Evolutionary conservation across 2,797 vertebrate genomes (phyloP).

Genomic region (Sebastes iracundus): DNA sequence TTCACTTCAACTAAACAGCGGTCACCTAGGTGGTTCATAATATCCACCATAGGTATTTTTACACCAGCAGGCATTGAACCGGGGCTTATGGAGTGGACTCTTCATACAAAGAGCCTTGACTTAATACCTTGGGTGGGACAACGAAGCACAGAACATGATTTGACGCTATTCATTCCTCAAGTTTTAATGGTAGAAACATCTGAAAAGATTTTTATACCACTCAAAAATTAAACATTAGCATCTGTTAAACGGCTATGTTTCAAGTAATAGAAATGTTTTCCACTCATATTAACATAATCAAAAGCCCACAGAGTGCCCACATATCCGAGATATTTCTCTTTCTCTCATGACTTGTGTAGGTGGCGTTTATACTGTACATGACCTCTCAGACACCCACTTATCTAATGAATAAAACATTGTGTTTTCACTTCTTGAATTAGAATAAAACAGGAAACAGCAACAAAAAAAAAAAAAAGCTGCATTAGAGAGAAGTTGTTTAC

Average conservation of each 20-base stretch:
- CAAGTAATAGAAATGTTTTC: constrained; percentile 1
- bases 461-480: neutral
- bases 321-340: constrained; percentile 10
- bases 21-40: constrained; percentile 62
- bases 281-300: neutral
- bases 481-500: neutral
- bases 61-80: constrained; percentile 42
- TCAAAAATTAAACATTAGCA: neutral
- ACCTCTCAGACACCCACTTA: constrained; percentile 51
- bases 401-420: constrained; percentile 49
- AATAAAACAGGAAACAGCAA: neutral
- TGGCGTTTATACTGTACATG: constrained; percentile 27
- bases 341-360: constrained; percentile 34
- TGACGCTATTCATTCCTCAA: neutral
- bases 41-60: constrained; percentile 69
- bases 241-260: neutral
- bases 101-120: constrained; percentile 12
- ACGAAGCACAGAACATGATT: neutral
- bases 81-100: constrained; percentile 2
- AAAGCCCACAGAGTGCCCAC: constrained; percentile 8
- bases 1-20: constrained; percentile 69
- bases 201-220: neutral
- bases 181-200: neutral
- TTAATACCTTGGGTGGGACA: constrained; percentile 17
- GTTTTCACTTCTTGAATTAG: neutral